phyloP scores from a whole-genome alignment of 2,113 vertebrate species.

The Podarcis muralis region DNA sequence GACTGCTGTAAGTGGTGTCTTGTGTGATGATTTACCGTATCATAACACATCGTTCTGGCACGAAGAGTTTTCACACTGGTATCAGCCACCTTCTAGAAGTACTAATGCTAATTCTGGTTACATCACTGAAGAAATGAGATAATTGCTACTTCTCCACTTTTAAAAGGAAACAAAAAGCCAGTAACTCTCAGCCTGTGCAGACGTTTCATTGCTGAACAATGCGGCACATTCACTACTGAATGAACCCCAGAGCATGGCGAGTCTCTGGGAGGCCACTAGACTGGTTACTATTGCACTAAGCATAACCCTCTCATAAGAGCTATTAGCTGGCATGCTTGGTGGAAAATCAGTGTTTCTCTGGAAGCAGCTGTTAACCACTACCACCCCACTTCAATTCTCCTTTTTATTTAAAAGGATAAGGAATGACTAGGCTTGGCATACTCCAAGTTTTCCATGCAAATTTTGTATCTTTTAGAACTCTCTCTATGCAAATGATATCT shows the following conservation, averaged over 20 bases:
- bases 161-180: slow-evolving; percentile 46
- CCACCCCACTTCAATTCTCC: slow-evolving; percentile 42
- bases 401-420: background rate
- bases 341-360: slow-evolving; percentile 57
- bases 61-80: background rate
- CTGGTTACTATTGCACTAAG: slow-evolving; percentile 20
- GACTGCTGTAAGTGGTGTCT: background rate
- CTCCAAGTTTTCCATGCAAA: background rate
- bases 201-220: slow-evolving; percentile 47
- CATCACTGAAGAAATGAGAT: background rate
- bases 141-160: slow-evolving; percentile 2
- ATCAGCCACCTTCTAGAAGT: background rate
- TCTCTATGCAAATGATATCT: background rate
- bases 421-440: background rate
- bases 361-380: slow-evolving; percentile 47
- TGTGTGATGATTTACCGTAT: background rate
- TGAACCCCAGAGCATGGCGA: slow-evolving; percentile 2
- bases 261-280: slow-evolving; percentile 26
- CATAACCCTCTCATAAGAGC: slow-evolving; percentile 33
- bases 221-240: slow-evolving; percentile 47
- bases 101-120: background rate
- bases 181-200: background rate
- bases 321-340: slow-evolving; percentile 57
- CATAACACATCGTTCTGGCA: background rate
- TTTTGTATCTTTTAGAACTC: slow-evolving; percentile 4